Conservation (phyloP, 2,797 vertebrate genomes). For the Pangasius macronema region DNA sequence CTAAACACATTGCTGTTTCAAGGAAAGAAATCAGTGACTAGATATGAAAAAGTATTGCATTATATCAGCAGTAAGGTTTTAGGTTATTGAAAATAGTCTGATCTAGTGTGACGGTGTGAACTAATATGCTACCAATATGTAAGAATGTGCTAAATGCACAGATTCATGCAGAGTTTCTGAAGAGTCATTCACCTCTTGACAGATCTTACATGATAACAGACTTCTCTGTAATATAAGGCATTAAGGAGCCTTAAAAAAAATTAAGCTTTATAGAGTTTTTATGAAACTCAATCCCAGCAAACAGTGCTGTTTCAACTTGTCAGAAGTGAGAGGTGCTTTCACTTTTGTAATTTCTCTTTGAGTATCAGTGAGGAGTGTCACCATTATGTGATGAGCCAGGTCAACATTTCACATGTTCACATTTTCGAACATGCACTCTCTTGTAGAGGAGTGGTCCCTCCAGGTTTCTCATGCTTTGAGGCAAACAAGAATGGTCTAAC, state of each 20-base stretch:
- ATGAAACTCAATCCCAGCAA: conserved; percentile 27
- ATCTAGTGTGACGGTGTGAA: not conserved
- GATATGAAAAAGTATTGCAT: not conserved
- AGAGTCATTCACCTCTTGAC: conserved; percentile 1
- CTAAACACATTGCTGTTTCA: not conserved
- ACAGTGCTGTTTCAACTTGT: conserved; percentile 44
- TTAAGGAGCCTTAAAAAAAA: not conserved
- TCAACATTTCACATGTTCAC: conserved; percentile 21
- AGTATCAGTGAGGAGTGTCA: not conserved
- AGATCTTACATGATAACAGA: conserved; percentile 26
- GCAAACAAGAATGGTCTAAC: not conserved
- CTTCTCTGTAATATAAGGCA: not conserved
- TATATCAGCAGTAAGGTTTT: not conserved
- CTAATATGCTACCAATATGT: not conserved
- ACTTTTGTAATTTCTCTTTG: conserved; percentile 25
- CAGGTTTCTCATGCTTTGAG: not conserved
- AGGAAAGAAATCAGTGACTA: not conserved
- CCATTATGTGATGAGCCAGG: conserved; percentile 5
- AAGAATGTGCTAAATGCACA: not conserved
- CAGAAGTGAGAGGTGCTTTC: conserved; percentile 16
- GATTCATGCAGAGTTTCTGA: not conserved
- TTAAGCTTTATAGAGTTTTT: conserved; percentile 10
- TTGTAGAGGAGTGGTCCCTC: conserved; percentile 6
- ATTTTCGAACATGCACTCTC: conserved; percentile 8
- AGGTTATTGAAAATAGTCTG: not conserved